Evolutionary conservation across 1,140 invertebrate species (phyloP).

Genomic region (Hyposmocoma kahamanoa): DNA sequence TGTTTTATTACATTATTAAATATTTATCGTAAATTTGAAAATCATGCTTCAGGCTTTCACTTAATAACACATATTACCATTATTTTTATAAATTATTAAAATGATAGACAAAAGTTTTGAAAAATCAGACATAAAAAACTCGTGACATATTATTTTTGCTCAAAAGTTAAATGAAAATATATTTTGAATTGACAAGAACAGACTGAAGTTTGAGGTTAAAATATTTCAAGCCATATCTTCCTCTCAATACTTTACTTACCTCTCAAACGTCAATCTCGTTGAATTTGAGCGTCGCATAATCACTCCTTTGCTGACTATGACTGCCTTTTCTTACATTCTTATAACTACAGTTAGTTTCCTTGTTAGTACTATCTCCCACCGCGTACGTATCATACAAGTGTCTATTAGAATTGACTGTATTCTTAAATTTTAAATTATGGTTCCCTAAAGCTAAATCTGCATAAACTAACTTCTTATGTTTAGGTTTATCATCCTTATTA

Average conservation of each 20-base stretch:
- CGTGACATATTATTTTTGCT: too few species aligned
- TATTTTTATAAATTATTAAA: too few species aligned
- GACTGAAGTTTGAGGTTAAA: too few species aligned
- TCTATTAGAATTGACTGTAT: constrained; percentile 74
- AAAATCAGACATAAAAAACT: too few species aligned
- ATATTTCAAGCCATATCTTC: too few species aligned
- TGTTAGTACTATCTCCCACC: constrained; percentile 46
- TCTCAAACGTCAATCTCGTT: constrained; percentile 86
- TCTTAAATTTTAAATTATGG: constrained; percentile 74
- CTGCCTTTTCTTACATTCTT: constrained; percentile 52
- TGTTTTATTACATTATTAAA: too few species aligned
- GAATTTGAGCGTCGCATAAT: constrained; percentile 85
- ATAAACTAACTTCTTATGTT: constrained; percentile 70
- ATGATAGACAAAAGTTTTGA: too few species aligned
- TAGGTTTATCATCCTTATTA: constrained; percentile 51
- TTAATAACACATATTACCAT: too few species aligned
- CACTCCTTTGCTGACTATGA: constrained; percentile 67
- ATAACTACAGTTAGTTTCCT: constrained; percentile 53
- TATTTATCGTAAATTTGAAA: too few species aligned
- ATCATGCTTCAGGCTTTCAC: too few species aligned
- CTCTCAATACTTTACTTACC: constrained; percentile 48
- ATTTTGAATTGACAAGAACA: too few species aligned
- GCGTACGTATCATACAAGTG: constrained; percentile 70
- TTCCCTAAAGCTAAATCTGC: constrained; percentile 72
- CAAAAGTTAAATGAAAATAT: too few species aligned